Percentiles rank a stretch among this genome's conserved stretches.
Evolutionary conservation across 2,888 invertebrate species (phyloP).

Genomic region (Fragum whitleyi): DNA sequence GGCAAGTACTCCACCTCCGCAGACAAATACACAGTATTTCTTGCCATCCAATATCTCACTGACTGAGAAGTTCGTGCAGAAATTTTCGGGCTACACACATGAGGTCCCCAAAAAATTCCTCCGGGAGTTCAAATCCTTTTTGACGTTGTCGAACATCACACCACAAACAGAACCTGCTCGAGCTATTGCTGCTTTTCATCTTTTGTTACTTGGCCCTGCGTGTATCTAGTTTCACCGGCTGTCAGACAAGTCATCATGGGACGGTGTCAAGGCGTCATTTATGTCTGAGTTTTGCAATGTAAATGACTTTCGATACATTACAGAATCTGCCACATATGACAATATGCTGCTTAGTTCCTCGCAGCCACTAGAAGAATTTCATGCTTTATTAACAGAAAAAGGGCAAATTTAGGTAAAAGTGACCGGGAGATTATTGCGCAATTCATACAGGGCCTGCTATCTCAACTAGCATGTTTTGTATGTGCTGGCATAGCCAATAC

Average conservation of each 20-base stretch:
- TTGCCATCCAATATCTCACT: neutral
- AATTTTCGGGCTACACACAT: conserved; percentile 11
- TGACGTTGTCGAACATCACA: neutral
- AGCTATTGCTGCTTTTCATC: conserved; percentile 15
- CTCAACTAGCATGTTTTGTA: conserved; percentile 30
- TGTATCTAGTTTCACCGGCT: neutral
- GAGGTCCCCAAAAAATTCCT: neutral
- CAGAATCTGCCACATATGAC: conserved; percentile 25
- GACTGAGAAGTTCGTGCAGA: neutral
- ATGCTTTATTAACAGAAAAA: conserved; percentile 25
- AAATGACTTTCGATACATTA: neutral
- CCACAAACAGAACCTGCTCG: neutral
- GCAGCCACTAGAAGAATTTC: conserved; percentile 38
- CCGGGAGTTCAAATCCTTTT: conserved; percentile 3
- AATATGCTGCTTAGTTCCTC: conserved; percentile 10
- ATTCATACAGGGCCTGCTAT: conserved; percentile 28
- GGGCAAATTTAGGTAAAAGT: conserved; percentile 27
- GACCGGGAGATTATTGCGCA: conserved; percentile 26
- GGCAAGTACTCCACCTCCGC: neutral
- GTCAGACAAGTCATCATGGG: neutral
- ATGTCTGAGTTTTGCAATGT: conserved; percentile 9
- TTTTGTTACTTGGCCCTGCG: neutral
- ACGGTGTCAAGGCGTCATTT: neutral
- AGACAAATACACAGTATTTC: neutral
- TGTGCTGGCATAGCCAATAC: conserved; percentile 2